A percentile compares a stretch with the other conserved stretches of the same genome.
Evolutionary conservation across 2,113 vertebrate genomes (phyloP).

Genomic region (Cettia cetti): DNA sequence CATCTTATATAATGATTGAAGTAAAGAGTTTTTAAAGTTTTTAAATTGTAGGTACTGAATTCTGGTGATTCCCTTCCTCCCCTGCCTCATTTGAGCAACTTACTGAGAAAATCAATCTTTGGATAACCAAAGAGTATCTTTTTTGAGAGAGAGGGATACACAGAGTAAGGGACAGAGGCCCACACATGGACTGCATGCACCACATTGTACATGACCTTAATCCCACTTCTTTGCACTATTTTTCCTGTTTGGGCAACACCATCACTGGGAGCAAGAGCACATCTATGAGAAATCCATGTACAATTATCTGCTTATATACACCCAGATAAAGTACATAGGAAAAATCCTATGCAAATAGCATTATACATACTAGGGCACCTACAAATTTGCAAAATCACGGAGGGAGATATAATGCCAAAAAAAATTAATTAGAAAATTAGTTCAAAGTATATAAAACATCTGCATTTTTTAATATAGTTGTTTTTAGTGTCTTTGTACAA

Average conservation of each 20-base stretch:
- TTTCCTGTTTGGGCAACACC: neutral
- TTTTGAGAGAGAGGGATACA: neutral
- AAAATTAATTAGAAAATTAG: neutral
- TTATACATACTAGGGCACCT: neutral
- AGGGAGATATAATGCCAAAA: neutral
- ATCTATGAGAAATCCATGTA: neutral
- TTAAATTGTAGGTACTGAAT: neutral
- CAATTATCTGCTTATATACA: neutral
- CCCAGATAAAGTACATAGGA: neutral
- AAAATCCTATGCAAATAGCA: neutral
- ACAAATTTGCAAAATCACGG: neutral
- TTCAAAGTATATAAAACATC: neutral
- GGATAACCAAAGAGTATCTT: neutral
- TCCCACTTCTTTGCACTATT: neutral
- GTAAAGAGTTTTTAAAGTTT: neutral
- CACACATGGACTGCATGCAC: neutral
- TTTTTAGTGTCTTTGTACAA: neutral
- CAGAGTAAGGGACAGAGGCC: neutral
- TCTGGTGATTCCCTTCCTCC: neutral
- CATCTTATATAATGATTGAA: neutral
- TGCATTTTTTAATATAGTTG: neutral
- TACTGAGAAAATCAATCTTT: neutral
- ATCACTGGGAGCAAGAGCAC: neutral
- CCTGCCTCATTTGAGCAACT: neutral
- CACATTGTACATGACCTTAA: neutral